Conservation (phyloP, 2,113 vertebrate species). For the Hippocampus abdominalis region DNA sequence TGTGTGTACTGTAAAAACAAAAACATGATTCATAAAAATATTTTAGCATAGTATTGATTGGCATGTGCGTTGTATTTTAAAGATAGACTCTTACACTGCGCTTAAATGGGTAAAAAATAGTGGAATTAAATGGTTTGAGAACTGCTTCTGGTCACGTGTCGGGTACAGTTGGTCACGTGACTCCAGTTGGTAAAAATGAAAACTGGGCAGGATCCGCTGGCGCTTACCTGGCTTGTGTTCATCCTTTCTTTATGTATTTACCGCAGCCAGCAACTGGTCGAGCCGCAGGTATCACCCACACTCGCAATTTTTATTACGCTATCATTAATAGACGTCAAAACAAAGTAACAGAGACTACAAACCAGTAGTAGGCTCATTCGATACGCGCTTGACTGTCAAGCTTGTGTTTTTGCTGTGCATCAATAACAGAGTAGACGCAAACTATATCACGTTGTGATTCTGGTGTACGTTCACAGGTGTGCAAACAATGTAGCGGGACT, state of each 20-base stretch:
- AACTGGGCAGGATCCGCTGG: constrained; percentile 37
- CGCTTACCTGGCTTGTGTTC: constrained; percentile 41
- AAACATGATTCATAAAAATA: not conserved
- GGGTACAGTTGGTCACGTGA: constrained; percentile 56
- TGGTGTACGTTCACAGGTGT: constrained; percentile 52
- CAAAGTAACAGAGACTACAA: not conserved
- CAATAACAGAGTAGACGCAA: not conserved
- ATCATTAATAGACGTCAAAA: not conserved
- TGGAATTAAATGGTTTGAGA: not conserved
- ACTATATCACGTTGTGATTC: accelerated
- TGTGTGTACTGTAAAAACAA: not conserved
- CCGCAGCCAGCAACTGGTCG: constrained; percentile 26
- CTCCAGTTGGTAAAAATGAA: constrained; percentile 58
- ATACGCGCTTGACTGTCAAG: not conserved
- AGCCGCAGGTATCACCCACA: constrained; percentile 52
- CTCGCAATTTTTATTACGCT: not conserved
- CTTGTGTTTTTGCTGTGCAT: not conserved
- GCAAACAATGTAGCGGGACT: constrained; percentile 55
- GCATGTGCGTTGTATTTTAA: not conserved
- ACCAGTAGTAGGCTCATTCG: not conserved
- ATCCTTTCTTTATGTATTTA: constrained; percentile 43
- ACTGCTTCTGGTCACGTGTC: constrained; percentile 52
- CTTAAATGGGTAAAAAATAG: not conserved
- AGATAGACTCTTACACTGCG: not conserved
- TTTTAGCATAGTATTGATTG: not conserved